Percentiles rank a stretch among this genome's conserved stretches.
These are phyloP conservation scores for Ranitomeya variabilis DNA, from an alignment of 2,113 vertebrate genomes.

Conservation along the genomic window DNA sequence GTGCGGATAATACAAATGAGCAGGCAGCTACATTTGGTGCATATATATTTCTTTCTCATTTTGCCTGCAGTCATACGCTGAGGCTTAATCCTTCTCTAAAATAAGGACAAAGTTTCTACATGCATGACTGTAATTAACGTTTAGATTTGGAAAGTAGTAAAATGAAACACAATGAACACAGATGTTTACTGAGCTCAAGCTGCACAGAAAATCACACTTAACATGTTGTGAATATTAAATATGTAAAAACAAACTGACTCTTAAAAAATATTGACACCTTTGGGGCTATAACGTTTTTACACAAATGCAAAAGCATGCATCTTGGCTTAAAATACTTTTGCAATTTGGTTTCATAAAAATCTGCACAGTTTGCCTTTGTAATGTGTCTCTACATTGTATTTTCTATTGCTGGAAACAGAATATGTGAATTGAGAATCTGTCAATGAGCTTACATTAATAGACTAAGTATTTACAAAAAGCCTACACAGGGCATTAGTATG, in stretches of 20 bases:
- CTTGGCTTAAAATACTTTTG: no score
- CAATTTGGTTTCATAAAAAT: no score
- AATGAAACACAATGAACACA: neutral
- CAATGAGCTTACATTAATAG: no score
- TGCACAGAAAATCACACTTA: neutral
- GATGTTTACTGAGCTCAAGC: neutral
- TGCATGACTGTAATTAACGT: conserved; percentile 40
- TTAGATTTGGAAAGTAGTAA: conserved; percentile 7
- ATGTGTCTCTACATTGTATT: no score
- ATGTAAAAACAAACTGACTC: neutral
- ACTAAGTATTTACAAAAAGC: no score
- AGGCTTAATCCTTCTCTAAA: conserved; percentile 7
- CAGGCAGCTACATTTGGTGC: conserved; percentile 19
- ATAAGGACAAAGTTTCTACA: conserved; percentile 16
- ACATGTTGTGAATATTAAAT: neutral
- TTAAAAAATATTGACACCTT: no score
- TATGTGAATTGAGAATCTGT: no score
- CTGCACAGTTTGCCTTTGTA: no score
- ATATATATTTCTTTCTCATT: conserved; percentile 30
- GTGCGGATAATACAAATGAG: conserved; percentile 51
- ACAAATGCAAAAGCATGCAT: no score
- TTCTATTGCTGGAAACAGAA: no score
- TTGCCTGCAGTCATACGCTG: conserved; percentile 23
- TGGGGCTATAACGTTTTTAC: no score
- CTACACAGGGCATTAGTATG: no score